Evolutionary conservation across 2,888 invertebrate species (phyloP).

Genomic region (Eilema depressum): DNA sequence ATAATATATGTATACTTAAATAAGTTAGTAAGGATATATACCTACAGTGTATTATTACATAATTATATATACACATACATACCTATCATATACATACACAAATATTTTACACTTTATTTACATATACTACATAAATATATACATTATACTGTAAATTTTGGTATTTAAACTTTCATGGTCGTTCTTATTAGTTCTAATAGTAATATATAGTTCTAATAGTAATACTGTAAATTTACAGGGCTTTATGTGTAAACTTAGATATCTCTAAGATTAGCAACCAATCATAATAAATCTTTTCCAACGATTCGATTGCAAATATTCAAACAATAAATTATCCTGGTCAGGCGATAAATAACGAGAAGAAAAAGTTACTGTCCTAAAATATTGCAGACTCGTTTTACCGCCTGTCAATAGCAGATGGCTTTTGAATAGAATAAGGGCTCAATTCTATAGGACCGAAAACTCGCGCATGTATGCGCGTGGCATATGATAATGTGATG

Average conservation of each 20-base stretch:
- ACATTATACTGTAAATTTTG: too few relatives aligned
- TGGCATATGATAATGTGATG: conserved; percentile 23
- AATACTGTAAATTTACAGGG: not conserved
- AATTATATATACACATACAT: too few relatives aligned
- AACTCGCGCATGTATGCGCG: conserved; percentile 12
- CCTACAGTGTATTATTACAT: too few relatives aligned
- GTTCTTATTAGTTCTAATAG: too few relatives aligned
- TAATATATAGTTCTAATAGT: too few relatives aligned
- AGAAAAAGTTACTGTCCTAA: conserved; percentile 33
- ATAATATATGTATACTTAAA: too few relatives aligned
- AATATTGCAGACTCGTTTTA: conserved; percentile 48
- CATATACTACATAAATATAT: too few relatives aligned
- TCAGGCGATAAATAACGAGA: conserved; percentile 45
- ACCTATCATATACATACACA: too few relatives aligned
- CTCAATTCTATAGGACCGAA: conserved; percentile 15
- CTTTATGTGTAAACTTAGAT: not conserved
- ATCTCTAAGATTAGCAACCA: conserved; percentile 22
- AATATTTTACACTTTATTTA: too few relatives aligned
- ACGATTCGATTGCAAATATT: conserved; percentile 35
- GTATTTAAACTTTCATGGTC: too few relatives aligned
- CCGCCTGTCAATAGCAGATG: conserved; percentile 47
- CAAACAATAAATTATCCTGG: conserved; percentile 36
- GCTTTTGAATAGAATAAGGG: conserved; percentile 29
- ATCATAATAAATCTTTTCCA: conserved; percentile 44
- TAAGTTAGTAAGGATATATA: too few relatives aligned